A percentile compares a stretch with the other conserved stretches of the same genome.
Conservation (phyloP, 2,113 vertebrate genomes). For the Melanotaenia duboulayi region DNA sequence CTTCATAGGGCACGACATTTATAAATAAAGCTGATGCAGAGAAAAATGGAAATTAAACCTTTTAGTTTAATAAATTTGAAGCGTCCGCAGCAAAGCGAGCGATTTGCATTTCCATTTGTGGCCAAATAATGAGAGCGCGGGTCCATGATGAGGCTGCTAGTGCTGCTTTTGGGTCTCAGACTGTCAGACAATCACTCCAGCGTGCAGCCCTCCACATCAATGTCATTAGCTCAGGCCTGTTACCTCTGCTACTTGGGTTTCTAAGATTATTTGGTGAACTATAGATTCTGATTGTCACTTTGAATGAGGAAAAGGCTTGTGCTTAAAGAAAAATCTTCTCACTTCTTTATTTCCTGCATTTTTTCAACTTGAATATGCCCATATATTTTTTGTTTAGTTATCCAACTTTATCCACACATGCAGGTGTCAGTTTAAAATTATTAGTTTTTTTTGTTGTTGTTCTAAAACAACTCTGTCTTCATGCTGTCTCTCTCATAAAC, state of each 20-base stretch:
- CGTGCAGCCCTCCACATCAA: conserved; percentile 73
- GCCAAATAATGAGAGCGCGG: conserved; percentile 83
- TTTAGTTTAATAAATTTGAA: conserved; percentile 99
- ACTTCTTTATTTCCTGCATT: conserved; percentile 20
- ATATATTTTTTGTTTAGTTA: conserved; percentile 30
- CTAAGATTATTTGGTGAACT: conserved; percentile 65
- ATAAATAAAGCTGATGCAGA: conserved; percentile 99
- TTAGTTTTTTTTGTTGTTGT: conserved; percentile 32
- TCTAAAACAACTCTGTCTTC: conserved; percentile 43
- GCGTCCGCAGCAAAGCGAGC: conserved; percentile 89
- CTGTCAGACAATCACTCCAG: conserved; percentile 77
- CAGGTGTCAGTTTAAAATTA: conserved; percentile 45
- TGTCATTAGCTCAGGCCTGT: conserved; percentile 78
- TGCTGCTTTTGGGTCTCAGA: conserved; percentile 75
- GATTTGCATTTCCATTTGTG: conserved; percentile 97
- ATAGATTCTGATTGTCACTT: conserved; percentile 59
- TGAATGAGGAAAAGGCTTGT: conserved; percentile 20
- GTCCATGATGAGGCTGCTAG: conserved; percentile 82
- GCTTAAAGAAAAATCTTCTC: conserved; percentile 36
- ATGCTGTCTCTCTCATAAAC: conserved; percentile 36
- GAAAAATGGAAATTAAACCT: conserved; percentile 99
- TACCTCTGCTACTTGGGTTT: conserved; percentile 70
- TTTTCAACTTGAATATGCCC: conserved; percentile 7
- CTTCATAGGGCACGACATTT: conserved; percentile 99
- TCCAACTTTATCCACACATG: conserved; percentile 44